Base-by-base conservation (phyloP, 2,113 vertebrate genomes). In the Porphyrio hochstetteri region DNA sequence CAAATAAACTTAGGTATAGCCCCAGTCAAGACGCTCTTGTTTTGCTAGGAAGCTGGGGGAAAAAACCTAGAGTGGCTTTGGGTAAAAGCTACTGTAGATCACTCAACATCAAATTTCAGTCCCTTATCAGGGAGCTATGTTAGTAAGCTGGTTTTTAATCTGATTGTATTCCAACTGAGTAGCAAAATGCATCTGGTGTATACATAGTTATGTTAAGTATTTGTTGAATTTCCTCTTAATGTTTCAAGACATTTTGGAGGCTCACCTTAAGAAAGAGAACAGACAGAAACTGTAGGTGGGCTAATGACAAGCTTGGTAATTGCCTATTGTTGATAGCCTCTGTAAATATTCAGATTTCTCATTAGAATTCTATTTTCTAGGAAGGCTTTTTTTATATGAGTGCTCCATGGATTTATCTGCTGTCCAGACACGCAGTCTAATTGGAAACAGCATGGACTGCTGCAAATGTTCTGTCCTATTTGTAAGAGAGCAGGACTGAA, bases 381-480 rank as follows among this genome's bases (percentile, higher is more conserved):
- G 82, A 81, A 78, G 67, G 71, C 69, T 93, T 93, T 80, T 77
- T 85, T 74, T 7, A 17, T 84, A 21, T 16, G 65, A 78, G 88
- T 46, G 44, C 77, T 91, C 71, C 72, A 2, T 27, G 79, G 74
- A 44, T 79, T 95, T 94, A 90, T 94, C 88, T 96, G 67, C 94
- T 92, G 96, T 89, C 59, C 78, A 94, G 74, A 88, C 85, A 90
- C 91, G 31, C 68, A 75, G 61, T 74, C 90, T 97, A 97, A 98
- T 97, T 97, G 97, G 95, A 98, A 97, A 96, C 95, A 97, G 93
- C 24, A 61, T 83, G 92, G 88, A 81, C 71, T 96, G 89, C 88
- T 97, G 93, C 95, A 94, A 90, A 92, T 72, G 82, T 95, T 95
- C 86, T 93, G 72, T 96, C 95, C 77, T 91, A 44, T 86, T 95